phyloP scores from a whole-genome alignment of 2,888 invertebrate genomes.

The Dasysyrphus tricinctus region DNA sequence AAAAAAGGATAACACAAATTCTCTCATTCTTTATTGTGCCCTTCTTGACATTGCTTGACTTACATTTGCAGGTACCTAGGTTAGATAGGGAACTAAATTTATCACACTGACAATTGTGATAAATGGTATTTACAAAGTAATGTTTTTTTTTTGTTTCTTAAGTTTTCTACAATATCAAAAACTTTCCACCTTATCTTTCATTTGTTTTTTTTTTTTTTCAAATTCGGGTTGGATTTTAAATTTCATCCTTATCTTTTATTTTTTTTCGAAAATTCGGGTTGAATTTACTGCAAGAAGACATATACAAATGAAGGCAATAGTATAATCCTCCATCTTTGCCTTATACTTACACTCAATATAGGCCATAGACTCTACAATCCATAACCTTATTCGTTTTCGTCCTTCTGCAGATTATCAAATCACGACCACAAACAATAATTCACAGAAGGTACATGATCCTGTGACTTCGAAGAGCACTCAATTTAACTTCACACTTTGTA shows the following conservation, averaged over 20 bases:
- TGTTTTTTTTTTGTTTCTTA: neutral
- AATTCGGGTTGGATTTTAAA: constrained; percentile 4
- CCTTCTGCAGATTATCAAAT: constrained; percentile 34
- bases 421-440: constrained; percentile 41
- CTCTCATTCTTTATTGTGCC: neutral
- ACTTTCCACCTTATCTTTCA: neutral
- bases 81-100: neutral
- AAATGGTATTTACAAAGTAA: neutral
- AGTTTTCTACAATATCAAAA: constrained; percentile 4
- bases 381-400: neutral
- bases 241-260: neutral
- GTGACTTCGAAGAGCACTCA: constrained; percentile 25
- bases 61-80: neutral
- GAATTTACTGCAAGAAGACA: neutral
- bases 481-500: constrained; percentile 46
- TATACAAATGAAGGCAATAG: neutral
- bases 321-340: neutral
- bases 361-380: neutral
- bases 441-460: constrained; percentile 45
- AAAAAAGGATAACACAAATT: no score
- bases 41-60: neutral
- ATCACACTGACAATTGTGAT: constrained; percentile 10
- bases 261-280: neutral
- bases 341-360: constrained; percentile 1
- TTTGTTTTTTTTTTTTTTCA: neutral